Evolutionary conservation across 2,113 vertebrate species (phyloP).

Genomic region (Gnathonemus echidnorhynchus): DNA sequence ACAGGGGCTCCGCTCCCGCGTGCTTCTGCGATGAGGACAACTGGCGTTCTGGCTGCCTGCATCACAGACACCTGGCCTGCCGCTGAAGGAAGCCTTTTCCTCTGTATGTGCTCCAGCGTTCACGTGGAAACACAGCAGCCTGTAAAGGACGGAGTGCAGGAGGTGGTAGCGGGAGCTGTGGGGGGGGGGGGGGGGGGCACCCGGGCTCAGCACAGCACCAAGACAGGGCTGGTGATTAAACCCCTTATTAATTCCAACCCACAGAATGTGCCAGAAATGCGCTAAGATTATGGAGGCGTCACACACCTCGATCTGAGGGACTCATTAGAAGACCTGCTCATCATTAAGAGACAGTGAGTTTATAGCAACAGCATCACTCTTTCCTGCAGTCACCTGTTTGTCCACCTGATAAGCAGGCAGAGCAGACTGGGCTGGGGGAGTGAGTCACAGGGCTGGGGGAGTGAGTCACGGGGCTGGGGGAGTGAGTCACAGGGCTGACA

Average conservation of each 20-base stretch:
- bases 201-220: background rate
- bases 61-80: background rate
- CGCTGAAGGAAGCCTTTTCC: background rate
- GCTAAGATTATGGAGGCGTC: background rate
- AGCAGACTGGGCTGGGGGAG: background rate
- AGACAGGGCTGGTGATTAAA: background rate
- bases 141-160: background rate
- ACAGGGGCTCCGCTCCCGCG: background rate
- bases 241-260: background rate
- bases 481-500: background rate
- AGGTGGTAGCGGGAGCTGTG: background rate
- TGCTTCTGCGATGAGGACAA: background rate
- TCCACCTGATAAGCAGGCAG: background rate
- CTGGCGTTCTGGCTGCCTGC: conserved; percentile 36
- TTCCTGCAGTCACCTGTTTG: background rate
- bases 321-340: background rate
- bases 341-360: background rate
- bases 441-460: background rate
- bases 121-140: background rate
- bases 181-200: no score
- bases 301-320: background rate
- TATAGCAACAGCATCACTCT: background rate
- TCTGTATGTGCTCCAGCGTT: background rate
- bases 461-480: background rate
- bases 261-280: background rate